Evolutionary conservation across 2,888 invertebrate genomes (phyloP), one percentile per base, ranked within the genome.

Genomic region (Synergus itoensis): DNA sequence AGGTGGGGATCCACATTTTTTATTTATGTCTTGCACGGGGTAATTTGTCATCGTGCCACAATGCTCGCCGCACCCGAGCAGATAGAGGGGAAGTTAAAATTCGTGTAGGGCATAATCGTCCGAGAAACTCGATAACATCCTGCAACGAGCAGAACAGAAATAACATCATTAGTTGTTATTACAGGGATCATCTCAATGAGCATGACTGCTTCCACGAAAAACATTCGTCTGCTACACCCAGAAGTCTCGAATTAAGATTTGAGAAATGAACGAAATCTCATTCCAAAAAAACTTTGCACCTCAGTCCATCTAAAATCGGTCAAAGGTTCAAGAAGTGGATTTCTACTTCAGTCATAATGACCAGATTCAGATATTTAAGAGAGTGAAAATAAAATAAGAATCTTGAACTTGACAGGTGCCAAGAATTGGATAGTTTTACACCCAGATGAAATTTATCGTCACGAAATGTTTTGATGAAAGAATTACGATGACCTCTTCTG

Each of bases 1-100:
- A 73, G 73, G n/a, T n/a, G 40, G 40, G 63, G 21, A 65, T 60
- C 64, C 48, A 45, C 48, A 69, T 76, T 78, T 79, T 40, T 75
- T 77, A 73, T 81, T 80, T 76, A 60, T 82, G 77, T 77, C 64
- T 77, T 64, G 82, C 82, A 73, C 79, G 45, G 77, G 80, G 85
- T 87, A 87, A 90, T 90, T 90, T 89, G 89, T 90, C 90, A 90
- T 89, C 84, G 85, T 80, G 85, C 77, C 40, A 63, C 86, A 87
- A 87, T 87, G 84, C 83, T 81, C 84, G 83, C 80, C 78, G 83
- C 83, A 79, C 77, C 84, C 79, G 79, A 80, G 65, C 77, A 81
- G 82, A 86, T 84, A 86, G 73, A 36, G 36, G 73, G 73, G 48
- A 83, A 88, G 87, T 87, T 86, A 84, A 87, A 88, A 86, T 87